Evolutionary conservation across 2,888 invertebrate genomes (phyloP), one percentile per base, ranked within the genome.

Genomic region (Apantesis nais): DNA sequence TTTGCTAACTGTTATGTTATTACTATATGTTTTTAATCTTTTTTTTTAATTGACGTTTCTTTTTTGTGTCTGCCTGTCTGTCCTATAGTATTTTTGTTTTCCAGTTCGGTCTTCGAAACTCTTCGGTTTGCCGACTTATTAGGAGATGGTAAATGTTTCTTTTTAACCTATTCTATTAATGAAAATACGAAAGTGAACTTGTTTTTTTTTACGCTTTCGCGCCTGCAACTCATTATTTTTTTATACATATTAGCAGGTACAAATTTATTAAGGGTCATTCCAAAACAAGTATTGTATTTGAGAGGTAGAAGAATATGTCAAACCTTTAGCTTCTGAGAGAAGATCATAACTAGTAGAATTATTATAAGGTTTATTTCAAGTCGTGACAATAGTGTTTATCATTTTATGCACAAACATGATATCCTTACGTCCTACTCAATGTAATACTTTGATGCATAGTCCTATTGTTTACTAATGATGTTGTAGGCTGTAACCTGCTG

Each of bases 401-500:
- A 69, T 74, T n/a, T n/a, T n/a, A 79, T 82, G 72, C 72, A 72
- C 66, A 71, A 2, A 65, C 66, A 74, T 71, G 78, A 74, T 74
- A 80, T 78, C 68, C 62, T 76, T 78, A 78, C 76, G 61, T 67
- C 83, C 81, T 71, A 82, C 81, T 73, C 58, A 68, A 73, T 73
- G 78, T 34, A 62, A 31, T 55, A 41, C 62, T 39, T 41, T 74
- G 67, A 69, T 41, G 64, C 72, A 76, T 77, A 71, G 37, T 48
- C 67, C 67, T 73, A 79, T 79, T 83, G 83, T 83, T 80, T 73
- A 69, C 72, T 67, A 73, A 80, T 79, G 64, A 71, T 69, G 70
- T 69, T 71, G 81, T 80, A 67, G 78, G 75, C 70, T 77, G 77
- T 67, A 78, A 62, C 73, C 69, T 74, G 71, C 76, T 78, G 67